These are phyloP conservation scores for Hylyphantes graminicola DNA, from an alignment of 1,140 invertebrate species.

Conservation along the genomic window DNA sequence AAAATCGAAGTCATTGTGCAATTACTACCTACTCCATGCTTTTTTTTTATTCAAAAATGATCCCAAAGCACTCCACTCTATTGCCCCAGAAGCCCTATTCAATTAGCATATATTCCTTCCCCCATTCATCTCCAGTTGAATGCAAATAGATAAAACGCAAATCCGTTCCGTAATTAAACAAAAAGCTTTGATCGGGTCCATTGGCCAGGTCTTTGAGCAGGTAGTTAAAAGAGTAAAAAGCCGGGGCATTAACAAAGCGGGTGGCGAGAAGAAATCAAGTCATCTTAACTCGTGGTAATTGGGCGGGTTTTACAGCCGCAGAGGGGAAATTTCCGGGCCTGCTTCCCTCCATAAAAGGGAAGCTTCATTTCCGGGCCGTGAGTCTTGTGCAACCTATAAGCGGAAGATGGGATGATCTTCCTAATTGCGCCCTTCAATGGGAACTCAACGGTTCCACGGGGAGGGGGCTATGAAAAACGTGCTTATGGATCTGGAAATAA, in stretches of 20 bases:
- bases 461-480: too few relatives aligned
- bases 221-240: slow-evolving; percentile 54
- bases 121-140: too few relatives aligned
- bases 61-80: too few relatives aligned
- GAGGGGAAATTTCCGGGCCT: slow-evolving; percentile 53
- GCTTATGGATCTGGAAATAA: too few relatives aligned
- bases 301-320: slow-evolving; percentile 58
- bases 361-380: slow-evolving; percentile 50
- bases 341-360: slow-evolving; percentile 55
- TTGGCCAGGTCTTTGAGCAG: slow-evolving; percentile 34
- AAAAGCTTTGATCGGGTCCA: slow-evolving; percentile 50
- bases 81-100: too few relatives aligned
- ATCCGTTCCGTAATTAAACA: slow-evolving; percentile 37
- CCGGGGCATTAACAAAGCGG: slow-evolving; percentile 37
- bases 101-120: too few relatives aligned
- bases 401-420: slow-evolving; percentile 52
- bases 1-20: too few relatives aligned
- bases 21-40: too few relatives aligned
- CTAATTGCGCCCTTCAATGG: slow-evolving; percentile 52
- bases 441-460: neutral
- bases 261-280: slow-evolving; percentile 46
- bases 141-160: too few relatives aligned
- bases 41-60: too few relatives aligned
- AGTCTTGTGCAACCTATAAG: slow-evolving; percentile 46
- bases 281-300: slow-evolving; percentile 56